These are phyloP conservation scores for Babyrousa celebensis DNA, from an alignment of 2,797 vertebrate genomes.

Conservation along the genomic window DNA sequence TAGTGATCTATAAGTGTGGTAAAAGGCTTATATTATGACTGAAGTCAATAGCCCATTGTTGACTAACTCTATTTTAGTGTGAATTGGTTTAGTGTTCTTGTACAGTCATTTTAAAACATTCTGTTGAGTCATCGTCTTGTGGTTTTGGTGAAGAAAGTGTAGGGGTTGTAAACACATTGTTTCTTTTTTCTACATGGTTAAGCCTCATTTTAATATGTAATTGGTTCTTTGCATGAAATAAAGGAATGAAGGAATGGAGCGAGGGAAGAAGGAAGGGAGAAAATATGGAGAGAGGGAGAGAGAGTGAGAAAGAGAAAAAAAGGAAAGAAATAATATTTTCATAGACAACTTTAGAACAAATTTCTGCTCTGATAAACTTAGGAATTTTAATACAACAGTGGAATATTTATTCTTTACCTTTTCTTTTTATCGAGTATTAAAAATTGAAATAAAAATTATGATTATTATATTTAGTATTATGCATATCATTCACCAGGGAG, in stretches of 20 bases:
- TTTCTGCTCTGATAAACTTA: background rate
- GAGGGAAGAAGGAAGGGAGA: background rate
- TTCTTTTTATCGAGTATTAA: conserved; percentile 15
- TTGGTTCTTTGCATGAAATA: background rate
- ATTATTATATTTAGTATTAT: background rate
- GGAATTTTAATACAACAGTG: background rate
- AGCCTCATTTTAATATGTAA: background rate
- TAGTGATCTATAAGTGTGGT: background rate
- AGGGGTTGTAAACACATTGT: background rate
- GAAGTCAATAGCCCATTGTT: background rate
- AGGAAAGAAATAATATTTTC: background rate
- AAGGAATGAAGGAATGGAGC: background rate
- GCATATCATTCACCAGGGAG: background rate
- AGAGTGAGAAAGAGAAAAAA: background rate
- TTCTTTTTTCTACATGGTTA: background rate
- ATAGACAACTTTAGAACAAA: conserved; percentile 15
- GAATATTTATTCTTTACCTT: background rate
- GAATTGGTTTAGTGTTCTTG: background rate
- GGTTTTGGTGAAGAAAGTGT: background rate
- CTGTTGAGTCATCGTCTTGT: background rate
- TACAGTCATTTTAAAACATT: background rate
- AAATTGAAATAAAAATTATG: conserved; percentile 44
- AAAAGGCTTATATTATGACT: background rate
- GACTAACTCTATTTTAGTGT: background rate
- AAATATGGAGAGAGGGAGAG: background rate